phyloP scores from a whole-genome alignment of 2,797 vertebrate species.

The Potorous gilbertii region DNA sequence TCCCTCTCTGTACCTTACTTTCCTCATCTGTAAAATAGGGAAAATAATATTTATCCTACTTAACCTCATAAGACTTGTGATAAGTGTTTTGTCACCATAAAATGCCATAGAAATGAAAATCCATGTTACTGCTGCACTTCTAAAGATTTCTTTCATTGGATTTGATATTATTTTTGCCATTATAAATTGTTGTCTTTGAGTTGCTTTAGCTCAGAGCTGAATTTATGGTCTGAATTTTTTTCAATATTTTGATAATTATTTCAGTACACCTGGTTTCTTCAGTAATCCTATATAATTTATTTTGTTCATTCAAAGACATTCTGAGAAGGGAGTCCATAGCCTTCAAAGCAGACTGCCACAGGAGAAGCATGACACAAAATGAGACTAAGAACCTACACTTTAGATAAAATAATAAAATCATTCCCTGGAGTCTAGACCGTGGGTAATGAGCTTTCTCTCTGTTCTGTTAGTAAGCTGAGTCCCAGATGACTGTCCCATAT shows the following conservation, averaged over 20 bases:
- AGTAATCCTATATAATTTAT: neutral
- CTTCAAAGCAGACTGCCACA: neutral
- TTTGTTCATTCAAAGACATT: neutral
- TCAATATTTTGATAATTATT: neutral
- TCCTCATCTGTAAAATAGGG: neutral
- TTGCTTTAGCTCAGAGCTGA: neutral
- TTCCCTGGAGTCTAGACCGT: neutral
- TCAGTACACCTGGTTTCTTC: neutral
- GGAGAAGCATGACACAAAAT: neutral
- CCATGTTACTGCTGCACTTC: neutral
- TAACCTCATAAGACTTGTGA: neutral
- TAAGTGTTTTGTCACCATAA: neutral
- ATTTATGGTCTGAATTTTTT: neutral
- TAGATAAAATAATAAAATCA: neutral
- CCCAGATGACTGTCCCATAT: neutral
- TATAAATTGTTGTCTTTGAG: neutral
- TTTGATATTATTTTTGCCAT: neutral
- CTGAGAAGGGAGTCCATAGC: neutral
- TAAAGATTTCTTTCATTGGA: neutral
- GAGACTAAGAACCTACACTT: neutral
- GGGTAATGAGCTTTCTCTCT: neutral
- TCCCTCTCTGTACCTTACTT: neutral
- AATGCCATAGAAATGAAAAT: neutral
- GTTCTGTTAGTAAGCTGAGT: neutral
- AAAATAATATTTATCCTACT: neutral